Evolutionary conservation across 2,113 vertebrate genomes (phyloP), one percentile per base, ranked within the genome.

Genomic region (Hippotragus niger): DNA sequence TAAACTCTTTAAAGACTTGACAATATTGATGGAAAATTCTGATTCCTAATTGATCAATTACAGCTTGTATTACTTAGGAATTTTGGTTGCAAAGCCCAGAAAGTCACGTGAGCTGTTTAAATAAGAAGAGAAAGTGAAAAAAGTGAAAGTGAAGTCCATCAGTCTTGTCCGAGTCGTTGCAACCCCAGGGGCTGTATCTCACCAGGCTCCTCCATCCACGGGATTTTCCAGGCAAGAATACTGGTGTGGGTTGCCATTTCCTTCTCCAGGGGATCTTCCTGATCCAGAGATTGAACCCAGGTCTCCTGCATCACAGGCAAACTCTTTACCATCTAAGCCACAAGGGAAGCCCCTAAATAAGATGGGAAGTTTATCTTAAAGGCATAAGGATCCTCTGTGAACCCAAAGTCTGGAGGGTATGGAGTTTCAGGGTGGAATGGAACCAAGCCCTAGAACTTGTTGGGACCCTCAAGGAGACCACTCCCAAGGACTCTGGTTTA

Each of bases 401-500:
- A 36, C 33, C 40, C 45, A 57, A 47, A 53, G 57, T 36, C 17
- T 3, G 43, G n/a, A 40, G 53, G 40, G 23, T 71, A 2, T 6
- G 31, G 50, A 45, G 12, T 23, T 45, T 58, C 57, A 14, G 12
- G 11, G 19, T 50, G 19, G 57, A 5, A 43, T 3, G 9, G 29
- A 83, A 3, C 13, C 33, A 11, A 85, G 31, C 62, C 25, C 5
- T 4, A 74, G 17, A 29, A 9, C 45, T 76, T 0, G 0, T 3
- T 0, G 52, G 4, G 27, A 13, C 33, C n/a, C n/a, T 36, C 7
- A 1, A 10, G 40, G 50, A 16, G 25, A 60, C 2, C 47, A 5
- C 29, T 7, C 17, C 21, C 36, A 12, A 12, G 43, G 47, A 14
- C 47, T 15, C 87, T 7, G n/a, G n/a, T 2, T 33, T 36, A 82